Evolutionary conservation across 37 sponge, comb jelly and placozoan genomes (phyloP), one percentile per base, ranked within the genome.

Genomic region (Geodia barretti): DNA sequence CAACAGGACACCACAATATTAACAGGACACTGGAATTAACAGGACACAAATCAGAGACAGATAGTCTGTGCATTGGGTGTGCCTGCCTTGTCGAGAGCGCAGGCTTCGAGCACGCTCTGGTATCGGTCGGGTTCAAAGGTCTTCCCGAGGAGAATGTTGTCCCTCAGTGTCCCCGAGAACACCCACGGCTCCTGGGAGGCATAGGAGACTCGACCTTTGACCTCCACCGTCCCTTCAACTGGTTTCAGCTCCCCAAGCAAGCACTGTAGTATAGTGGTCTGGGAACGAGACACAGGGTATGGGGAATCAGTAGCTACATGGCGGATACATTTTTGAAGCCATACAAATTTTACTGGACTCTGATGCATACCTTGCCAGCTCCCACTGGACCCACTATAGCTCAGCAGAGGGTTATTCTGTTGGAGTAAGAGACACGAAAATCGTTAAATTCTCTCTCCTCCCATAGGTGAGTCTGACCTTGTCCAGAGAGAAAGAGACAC

Each of bases 161-260:
- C 90, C 42, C 82, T 76, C 41, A 92, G 32, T 35, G 93, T 92
- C 20, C 86, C 90, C 59, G 86, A 84, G 72, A 88, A 92, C 28
- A 92, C 82, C 93, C 93, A 92, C 31, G 90, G 82, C 47, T 84
- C 69, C 58, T 92, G 93, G 20, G 86, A 79, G 29, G 93, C 77
- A 78, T 92, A 92, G 36, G 82, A 75, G 9, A 92, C 29, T 11
- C 24, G 39, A 2, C 92, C 92, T 33, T 58, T 71, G 62, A 87
- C 77, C n/a, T 63, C 76, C 41, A 86, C 77, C 0, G 41, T 31
- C 3, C 91, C 91, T 1, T 70, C 62, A 61, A 85, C 21, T 71
- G 87, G 72, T 29, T 73, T 9, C 39, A 90, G 79, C 64, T 90
- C 91, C 43, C 69, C 39, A 35, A 90, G 36, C 47, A 90, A 35